phyloP scores from a whole-genome alignment of 1,140 invertebrate species.

The Drosophila subobscura region DNA sequence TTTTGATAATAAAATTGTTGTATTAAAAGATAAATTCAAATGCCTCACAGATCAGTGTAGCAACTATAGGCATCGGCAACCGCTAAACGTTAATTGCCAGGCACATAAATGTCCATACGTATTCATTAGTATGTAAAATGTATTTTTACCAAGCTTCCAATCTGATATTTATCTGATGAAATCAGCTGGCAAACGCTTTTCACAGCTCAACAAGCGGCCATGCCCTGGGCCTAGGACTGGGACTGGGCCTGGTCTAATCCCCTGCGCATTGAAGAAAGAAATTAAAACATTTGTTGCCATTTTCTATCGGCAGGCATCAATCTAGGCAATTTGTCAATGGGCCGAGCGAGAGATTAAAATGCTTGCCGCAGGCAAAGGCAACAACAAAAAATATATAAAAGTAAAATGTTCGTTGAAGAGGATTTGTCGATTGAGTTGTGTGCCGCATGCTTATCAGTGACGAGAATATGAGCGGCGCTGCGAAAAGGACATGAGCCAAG shows the following conservation, averaged over 20 bases:
- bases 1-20: too few relatives aligned
- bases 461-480: slow-evolving; percentile 66
- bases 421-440: slow-evolving; percentile 26
- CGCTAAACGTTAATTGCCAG: too few relatives aligned
- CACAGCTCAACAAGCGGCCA: slow-evolving; percentile 43
- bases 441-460: slow-evolving; percentile 63
- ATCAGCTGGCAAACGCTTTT: slow-evolving; percentile 47
- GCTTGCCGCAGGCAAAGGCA: slow-evolving; percentile 9
- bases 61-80: background rate
- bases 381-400: background rate
- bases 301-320: slow-evolving; percentile 59
- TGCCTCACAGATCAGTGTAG: background rate
- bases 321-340: slow-evolving; percentile 61
- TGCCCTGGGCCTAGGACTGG: slow-evolving; percentile 24
- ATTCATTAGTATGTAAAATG: background rate
- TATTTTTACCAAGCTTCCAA: background rate
- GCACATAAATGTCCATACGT: background rate
- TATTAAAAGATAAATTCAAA: background rate
- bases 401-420: slow-evolving; percentile 29
- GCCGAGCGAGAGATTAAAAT: slow-evolving; percentile 58
- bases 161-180: slow-evolving; percentile 20
- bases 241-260: slow-evolving; percentile 32
- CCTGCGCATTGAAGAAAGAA: slow-evolving; percentile 18
- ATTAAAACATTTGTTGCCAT: slow-evolving; percentile 78
- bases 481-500: slow-evolving; percentile 49